Percentiles rank a stretch among this genome's conserved stretches.
Conservation (phyloP, 1,140 invertebrate species). For the Drosophila triauraria region DNA sequence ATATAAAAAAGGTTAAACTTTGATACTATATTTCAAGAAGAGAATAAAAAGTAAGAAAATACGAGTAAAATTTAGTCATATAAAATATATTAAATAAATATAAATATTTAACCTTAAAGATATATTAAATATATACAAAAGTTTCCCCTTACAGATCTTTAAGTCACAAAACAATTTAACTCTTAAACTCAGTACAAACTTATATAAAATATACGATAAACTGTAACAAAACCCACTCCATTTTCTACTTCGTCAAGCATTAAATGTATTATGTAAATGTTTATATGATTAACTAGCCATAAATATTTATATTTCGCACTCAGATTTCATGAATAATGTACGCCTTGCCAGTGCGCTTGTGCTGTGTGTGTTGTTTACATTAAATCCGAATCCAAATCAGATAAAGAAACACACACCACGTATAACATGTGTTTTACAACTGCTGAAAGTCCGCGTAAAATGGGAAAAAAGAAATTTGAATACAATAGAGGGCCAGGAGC, state of each 20-base stretch:
- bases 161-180: too few relatives aligned
- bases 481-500: not conserved
- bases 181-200: not conserved
- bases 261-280: conserved; percentile 4
- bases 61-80: too few relatives aligned
- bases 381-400: not conserved
- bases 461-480: not conserved
- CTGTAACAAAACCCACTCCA: not conserved
- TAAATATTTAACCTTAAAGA: not conserved
- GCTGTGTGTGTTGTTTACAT: not conserved
- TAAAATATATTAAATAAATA: not conserved
- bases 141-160: not conserved
- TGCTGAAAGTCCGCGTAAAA: conserved; percentile 8
- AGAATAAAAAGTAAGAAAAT: too few relatives aligned
- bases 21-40: too few relatives aligned
- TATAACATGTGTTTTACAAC: conserved; percentile 7
- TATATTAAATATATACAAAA: too few relatives aligned
- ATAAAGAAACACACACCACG: not conserved
- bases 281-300: not conserved
- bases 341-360: too few relatives aligned
- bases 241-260: conserved; percentile 4
- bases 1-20: not conserved
- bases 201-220: not conserved
- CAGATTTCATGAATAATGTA: not conserved
- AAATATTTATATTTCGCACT: conserved; percentile 7